Conservation (phyloP, 2,888 invertebrate genomes). For the Amphipyra berbera region DNA sequence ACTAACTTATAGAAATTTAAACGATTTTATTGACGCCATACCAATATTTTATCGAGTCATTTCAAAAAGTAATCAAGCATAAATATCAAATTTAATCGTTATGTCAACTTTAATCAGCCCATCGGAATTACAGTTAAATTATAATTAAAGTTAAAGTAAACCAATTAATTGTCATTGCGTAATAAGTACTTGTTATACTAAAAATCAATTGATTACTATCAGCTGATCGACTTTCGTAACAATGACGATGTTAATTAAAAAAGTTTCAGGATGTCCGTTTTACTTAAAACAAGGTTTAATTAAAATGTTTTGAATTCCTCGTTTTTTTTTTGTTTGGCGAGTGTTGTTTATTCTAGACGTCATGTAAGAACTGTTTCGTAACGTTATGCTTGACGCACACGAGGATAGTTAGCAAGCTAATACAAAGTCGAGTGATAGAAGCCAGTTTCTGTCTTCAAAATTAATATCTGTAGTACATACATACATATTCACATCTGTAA, state of each 20-base stretch:
- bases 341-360: slow-evolving; percentile 1
- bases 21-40: slow-evolving; percentile 5
- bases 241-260: slow-evolving; percentile 14
- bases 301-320: slow-evolving; percentile 17
- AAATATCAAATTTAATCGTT: slow-evolving; percentile 17
- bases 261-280: slow-evolving; percentile 41
- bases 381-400: background rate
- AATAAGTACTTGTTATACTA: slow-evolving; percentile 29
- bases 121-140: slow-evolving; percentile 35
- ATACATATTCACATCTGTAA: no score
- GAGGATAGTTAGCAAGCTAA: no score
- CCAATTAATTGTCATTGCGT: slow-evolving; percentile 31
- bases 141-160: slow-evolving; percentile 24
- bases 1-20: background rate
- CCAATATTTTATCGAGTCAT: slow-evolving; percentile 18
- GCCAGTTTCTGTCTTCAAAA: no score
- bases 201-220: slow-evolving; percentile 30
- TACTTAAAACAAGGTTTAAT: slow-evolving; percentile 7
- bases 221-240: slow-evolving; percentile 38
- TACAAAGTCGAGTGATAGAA: no score
- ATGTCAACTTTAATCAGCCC: slow-evolving; percentile 35
- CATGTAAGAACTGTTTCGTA: background rate
- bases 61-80: slow-evolving; percentile 11
- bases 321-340: background rate
- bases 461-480: no score